Percentiles rank a stretch among this genome's conserved stretches.
These are phyloP conservation scores for Aythya fuligula DNA, from an alignment of 2,797 vertebrate species.

Conservation along the genomic window DNA sequence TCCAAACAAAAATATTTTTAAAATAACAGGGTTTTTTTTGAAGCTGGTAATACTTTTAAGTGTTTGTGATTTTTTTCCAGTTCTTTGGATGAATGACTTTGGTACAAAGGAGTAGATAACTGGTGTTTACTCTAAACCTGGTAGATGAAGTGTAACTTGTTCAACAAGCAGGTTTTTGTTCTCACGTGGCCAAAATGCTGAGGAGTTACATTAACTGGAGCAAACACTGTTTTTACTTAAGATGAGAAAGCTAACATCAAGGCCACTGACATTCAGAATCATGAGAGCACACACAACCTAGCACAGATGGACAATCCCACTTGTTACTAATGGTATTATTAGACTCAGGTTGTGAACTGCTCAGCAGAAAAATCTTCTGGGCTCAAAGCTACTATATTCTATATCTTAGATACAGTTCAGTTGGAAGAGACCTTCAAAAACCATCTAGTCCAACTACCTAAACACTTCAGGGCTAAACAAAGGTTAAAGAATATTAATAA, in stretches of 20 bases:
- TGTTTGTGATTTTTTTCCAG: background rate
- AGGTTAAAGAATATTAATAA: too few species aligned
- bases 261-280: background rate
- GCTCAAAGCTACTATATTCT: background rate
- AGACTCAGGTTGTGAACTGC: background rate
- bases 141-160: background rate
- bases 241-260: background rate
- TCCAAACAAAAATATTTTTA: background rate
- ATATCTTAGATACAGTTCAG: background rate
- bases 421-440: too few species aligned
- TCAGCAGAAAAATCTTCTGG: background rate
- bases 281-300: background rate
- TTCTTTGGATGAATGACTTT: background rate
- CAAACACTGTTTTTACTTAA: background rate
- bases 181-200: background rate
- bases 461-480: too few species aligned
- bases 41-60: background rate
- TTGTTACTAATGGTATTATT: background rate
- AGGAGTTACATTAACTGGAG: background rate
- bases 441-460: too few species aligned
- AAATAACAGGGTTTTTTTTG: background rate
- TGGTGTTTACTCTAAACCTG: background rate
- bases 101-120: background rate
- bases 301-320: background rate
- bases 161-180: background rate